These are phyloP conservation scores for Pseudochirops corinnae DNA, from an alignment of 2,797 vertebrate genomes.

Conservation along the genomic window DNA sequence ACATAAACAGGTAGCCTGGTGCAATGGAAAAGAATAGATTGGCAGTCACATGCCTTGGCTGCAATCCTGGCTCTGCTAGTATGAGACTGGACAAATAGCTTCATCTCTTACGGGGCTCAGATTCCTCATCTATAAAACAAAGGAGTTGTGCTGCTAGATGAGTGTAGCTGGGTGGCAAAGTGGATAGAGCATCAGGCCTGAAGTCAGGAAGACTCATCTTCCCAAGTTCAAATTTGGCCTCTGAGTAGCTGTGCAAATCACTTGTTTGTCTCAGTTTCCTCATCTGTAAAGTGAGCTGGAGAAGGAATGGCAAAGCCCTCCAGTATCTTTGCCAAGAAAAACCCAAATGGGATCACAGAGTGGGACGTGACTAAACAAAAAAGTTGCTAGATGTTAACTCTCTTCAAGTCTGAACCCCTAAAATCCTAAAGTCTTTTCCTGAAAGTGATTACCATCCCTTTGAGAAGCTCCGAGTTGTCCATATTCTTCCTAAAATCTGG, in stretches of 20 bases:
- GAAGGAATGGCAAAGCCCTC: background rate
- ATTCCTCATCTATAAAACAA: background rate
- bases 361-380: background rate
- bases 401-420: background rate
- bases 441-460: background rate
- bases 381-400: background rate
- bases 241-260: background rate
- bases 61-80: background rate
- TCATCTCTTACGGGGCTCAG: background rate
- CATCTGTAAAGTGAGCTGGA: background rate
- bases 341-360: background rate
- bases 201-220: background rate
- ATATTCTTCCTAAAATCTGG: background rate
- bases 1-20: background rate
- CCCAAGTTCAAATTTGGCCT: background rate
- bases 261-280: background rate
- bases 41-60: background rate
- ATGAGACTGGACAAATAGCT: background rate
- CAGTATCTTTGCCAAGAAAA: background rate
- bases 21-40: background rate
- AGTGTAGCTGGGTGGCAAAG: no score
- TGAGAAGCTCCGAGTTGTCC: background rate
- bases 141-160: background rate
- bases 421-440: background rate
- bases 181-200: background rate